Evolutionary conservation across 1,140 invertebrate genomes (phyloP), one percentile per base, ranked within the genome.

Genomic region (Drosophila arawakana): DNA sequence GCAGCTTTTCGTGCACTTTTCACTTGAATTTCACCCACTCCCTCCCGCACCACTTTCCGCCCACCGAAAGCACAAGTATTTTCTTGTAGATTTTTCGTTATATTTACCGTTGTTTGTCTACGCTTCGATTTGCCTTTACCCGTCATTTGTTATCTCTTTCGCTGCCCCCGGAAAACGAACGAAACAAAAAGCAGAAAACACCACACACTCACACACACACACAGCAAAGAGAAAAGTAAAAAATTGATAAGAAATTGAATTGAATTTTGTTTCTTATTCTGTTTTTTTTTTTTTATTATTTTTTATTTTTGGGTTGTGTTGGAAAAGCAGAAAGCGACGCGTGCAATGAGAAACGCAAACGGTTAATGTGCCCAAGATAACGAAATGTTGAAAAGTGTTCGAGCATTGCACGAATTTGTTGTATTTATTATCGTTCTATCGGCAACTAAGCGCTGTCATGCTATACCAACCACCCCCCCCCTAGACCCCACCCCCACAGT

Each of bases 1-100:
- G 82, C 83, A 76, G 30, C 41, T 58, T 79, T 85, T 82, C 79
- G 82, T 86, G 81, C 73, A 59, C 49, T 63, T 80, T 72, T 76
- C 70, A 58, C 58, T 25, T 25, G 39, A 57, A 44, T 43, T 43
- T 43, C 4, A n/a, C 6, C 54, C 55, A n/a, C 70, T 39, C 18
- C 54, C 18, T 65, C 69, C 50, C n/a, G 34, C 34, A 15, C 11
- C 13, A 55, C 13, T 35, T 43, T 74, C 49, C 39, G 44, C 41
- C 39, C 15, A 15, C 15, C 15, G 15, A 15, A 15, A 15, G 15
- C 15, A 15, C 15, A 18, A 37, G 7, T 37, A 6, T 37, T 10
- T 39, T 39, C 37, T 43, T 43, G 5, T 43, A 13, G 11, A 43
- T 9, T 15, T 50, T 34, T n/a, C 34, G 9, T 34, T 15, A 30